Conservation (phyloP, 2,113 vertebrate genomes). For the Solea senegalensis region DNA sequence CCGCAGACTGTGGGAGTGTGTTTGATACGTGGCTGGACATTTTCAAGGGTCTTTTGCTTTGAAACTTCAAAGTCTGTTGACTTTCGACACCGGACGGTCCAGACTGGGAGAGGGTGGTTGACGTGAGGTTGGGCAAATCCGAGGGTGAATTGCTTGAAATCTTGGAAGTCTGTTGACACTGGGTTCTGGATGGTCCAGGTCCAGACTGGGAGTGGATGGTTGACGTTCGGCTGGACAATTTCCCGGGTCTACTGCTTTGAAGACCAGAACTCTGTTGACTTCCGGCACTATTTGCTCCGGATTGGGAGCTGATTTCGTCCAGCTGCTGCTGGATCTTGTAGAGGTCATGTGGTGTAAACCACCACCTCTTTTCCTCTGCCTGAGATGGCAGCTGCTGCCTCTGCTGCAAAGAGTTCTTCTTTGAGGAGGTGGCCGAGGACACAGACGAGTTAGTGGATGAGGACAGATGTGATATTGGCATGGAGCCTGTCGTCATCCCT, state of each 20-base stretch:
- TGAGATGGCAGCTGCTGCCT: neutral
- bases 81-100: conserved; percentile 67
- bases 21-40: too few relatives aligned
- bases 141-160: too few relatives aligned
- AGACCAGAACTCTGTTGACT: neutral
- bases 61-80: conserved; percentile 51
- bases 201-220: too few relatives aligned
- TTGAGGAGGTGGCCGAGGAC: conserved; percentile 11
- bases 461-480: conserved; percentile 66
- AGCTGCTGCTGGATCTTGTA: conserved; percentile 86
- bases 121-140: conserved; percentile 33
- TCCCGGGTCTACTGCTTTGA: conserved; percentile 79
- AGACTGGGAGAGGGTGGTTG: conserved; percentile 72
- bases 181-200: too few relatives aligned
- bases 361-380: conserved; percentile 85
- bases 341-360: conserved; percentile 88
- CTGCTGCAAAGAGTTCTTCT: conserved; percentile 38
- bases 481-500: conserved; percentile 86
- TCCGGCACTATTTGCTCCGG: conserved; percentile 59
- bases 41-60: too few relatives aligned
- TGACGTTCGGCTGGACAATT: conserved; percentile 68
- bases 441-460: neutral
- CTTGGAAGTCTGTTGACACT: too few relatives aligned
- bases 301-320: conserved; percentile 79
- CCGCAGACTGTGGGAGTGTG: too few relatives aligned